phyloP scores from a whole-genome alignment of 2,888 invertebrate genomes.

The Cacoxenus indagator region DNA sequence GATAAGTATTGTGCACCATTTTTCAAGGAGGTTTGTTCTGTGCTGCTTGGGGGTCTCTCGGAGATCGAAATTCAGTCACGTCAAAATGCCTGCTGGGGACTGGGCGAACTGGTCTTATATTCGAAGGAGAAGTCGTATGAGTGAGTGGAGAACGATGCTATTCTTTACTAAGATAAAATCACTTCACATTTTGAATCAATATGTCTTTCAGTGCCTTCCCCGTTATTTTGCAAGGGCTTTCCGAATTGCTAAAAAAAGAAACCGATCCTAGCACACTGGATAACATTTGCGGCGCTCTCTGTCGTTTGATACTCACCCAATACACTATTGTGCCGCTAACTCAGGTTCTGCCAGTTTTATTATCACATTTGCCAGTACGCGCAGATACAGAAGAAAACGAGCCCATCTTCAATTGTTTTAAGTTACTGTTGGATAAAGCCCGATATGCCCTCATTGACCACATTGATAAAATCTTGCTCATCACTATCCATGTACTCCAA shows the following conservation, averaged over 20 bases:
- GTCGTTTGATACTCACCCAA: constrained; percentile 80
- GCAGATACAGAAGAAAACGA: constrained; percentile 83
- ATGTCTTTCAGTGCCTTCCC: constrained; percentile 74
- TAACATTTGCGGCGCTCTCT: constrained; percentile 84
- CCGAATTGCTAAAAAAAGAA: constrained; percentile 77
- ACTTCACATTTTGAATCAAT: background rate
- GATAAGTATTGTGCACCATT: constrained; percentile 74
- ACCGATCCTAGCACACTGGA: constrained; percentile 78
- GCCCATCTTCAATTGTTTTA: constrained; percentile 78
- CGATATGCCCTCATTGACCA: constrained; percentile 73
- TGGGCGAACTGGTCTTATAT: constrained; percentile 80
- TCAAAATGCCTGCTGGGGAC: constrained; percentile 82
- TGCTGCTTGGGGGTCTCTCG: constrained; percentile 75
- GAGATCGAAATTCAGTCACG: constrained; percentile 80
- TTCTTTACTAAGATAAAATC: background rate
- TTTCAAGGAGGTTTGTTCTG: constrained; percentile 75
- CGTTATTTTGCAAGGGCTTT: constrained; percentile 78
- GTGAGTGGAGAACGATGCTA: constrained; percentile 72
- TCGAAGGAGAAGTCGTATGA: constrained; percentile 76
- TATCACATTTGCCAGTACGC: constrained; percentile 79
- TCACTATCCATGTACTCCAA: constrained; percentile 74
- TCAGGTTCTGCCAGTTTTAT: constrained; percentile 81
- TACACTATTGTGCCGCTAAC: constrained; percentile 76
- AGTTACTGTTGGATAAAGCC: constrained; percentile 76
- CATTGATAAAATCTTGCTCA: constrained; percentile 73